Conservation (phyloP, 2,797 vertebrate genomes). For the Danio choprae region DNA sequence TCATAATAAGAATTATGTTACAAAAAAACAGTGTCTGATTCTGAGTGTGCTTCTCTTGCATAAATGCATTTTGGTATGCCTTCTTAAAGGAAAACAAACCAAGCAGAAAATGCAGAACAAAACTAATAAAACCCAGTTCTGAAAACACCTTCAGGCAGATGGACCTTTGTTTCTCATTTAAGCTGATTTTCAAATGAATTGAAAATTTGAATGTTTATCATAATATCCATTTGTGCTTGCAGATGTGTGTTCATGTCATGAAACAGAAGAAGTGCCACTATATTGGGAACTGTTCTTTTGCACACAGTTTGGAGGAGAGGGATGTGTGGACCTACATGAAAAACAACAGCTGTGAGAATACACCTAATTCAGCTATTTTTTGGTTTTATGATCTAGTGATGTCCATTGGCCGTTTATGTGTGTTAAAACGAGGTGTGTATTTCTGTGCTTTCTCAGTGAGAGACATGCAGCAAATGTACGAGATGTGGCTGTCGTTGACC, state of each 20-base stretch:
- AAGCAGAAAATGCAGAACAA: no score
- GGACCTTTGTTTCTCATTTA: background rate
- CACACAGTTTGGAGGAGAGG: slow-evolving; percentile 95
- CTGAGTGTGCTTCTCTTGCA: no score
- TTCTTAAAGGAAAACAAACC: no score
- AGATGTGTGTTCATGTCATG: slow-evolving; percentile 98
- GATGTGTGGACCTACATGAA: slow-evolving; percentile 99
- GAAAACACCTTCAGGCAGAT: no score
- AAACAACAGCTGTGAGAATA: slow-evolving; percentile 94
- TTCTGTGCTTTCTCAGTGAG: slow-evolving; percentile 79
- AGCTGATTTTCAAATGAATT: background rate
- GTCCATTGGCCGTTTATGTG: background rate
- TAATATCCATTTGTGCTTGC: slow-evolving; percentile 45
- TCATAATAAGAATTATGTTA: no score
- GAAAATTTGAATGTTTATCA: background rate
- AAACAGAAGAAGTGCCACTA: slow-evolving; percentile 99
- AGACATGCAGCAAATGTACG: slow-evolving; percentile 99
- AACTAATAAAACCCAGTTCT: no score
- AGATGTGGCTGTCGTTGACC: slow-evolving; percentile 96
- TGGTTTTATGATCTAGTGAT: background rate
- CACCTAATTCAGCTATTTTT: background rate
- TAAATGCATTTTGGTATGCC: no score
- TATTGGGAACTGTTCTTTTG: slow-evolving; percentile 97
- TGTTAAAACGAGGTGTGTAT: slow-evolving; percentile 3
- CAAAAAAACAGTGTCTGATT: no score